Base-by-base conservation (phyloP, 2,888 invertebrate genomes). In the Patella pellucida region DNA sequence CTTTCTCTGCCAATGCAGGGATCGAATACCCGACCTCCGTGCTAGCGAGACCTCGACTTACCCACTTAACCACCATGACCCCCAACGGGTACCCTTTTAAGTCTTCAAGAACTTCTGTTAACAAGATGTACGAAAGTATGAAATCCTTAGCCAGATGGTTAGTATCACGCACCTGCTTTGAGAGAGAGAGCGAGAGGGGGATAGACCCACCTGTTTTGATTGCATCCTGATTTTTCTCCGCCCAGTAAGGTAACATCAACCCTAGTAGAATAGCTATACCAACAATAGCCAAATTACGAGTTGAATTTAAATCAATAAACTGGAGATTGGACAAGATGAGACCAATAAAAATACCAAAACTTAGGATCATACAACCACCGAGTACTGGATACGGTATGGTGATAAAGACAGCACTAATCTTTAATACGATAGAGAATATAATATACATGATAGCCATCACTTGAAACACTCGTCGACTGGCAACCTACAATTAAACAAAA, bases 181-280 rank as follows among this genome's bases (percentile, higher is more conserved):
- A 41, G 41, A 41, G 7, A 3, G 41, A 7, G 41, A 9, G 41
- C 0, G 41, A 41, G 41, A 41, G 41, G 9, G 41, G 9, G 9
- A 41, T 7, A 41, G 41, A 69, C 52, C 23, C 71, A 84, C 84
- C 84, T 71, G 82, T 83, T 14, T 76, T 27, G 23, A 84, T 73
- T 12, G 74, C 67, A 14, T 79, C 73, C 1, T 79, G 75, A 67
- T 83, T 76, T 12, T 16, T 56, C n/a, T 78, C 77, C 23, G 80
- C 69, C 74, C 79, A 81, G n/a, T 56, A 68, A 5, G 89, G 89
- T 14, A 92, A 76, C 71, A 89, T 93, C 92, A 96, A 90, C 1
- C 96, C 96, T 84, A 96, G 94, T 92, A 97, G 96, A 78, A 96
- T 92, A 7, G 96, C 95, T 86, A 96, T 94, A 19, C 97, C 97